Percentiles rank a stretch among this genome's conserved stretches.
Conservation (phyloP, 2,797 vertebrate species). For the Cephalopachus bancanus region DNA sequence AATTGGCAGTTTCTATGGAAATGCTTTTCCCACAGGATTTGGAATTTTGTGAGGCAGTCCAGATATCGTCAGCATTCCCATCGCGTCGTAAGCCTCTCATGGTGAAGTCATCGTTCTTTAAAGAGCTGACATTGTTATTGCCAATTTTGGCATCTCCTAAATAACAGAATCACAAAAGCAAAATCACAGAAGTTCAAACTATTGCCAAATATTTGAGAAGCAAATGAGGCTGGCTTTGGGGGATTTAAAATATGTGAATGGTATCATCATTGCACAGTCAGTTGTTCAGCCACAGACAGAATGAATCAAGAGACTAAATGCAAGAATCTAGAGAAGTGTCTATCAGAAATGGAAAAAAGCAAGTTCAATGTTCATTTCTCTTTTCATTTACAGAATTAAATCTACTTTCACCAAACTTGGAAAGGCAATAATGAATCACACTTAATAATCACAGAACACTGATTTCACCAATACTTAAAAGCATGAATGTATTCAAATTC, state of each 20-base stretch:
- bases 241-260: neutral
- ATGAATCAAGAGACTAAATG: neutral
- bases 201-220: neutral
- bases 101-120: conserved; percentile 86
- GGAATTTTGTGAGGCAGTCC: conserved; percentile 80
- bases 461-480: neutral
- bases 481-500: conserved; percentile 24
- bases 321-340: neutral
- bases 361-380: neutral
- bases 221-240: rapidly evolving
- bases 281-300: neutral
- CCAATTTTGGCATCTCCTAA: conserved; percentile 89
- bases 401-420: neutral
- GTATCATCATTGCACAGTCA: neutral
- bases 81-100: conserved; percentile 84
- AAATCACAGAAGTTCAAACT: conserved; percentile 57
- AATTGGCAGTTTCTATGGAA: conserved; percentile 88
- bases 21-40: conserved; percentile 85
- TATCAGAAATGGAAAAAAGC: neutral
- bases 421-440: conserved; percentile 23
- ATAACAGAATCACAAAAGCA: conserved; percentile 78
- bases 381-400: conserved; percentile 3
- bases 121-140: conserved; percentile 81
- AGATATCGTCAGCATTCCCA: conserved; percentile 83
- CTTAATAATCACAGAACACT: conserved; percentile 34